Evolutionary conservation across 2,113 vertebrate genomes (phyloP).

Genomic region (Pygoscelis adeliae): DNA sequence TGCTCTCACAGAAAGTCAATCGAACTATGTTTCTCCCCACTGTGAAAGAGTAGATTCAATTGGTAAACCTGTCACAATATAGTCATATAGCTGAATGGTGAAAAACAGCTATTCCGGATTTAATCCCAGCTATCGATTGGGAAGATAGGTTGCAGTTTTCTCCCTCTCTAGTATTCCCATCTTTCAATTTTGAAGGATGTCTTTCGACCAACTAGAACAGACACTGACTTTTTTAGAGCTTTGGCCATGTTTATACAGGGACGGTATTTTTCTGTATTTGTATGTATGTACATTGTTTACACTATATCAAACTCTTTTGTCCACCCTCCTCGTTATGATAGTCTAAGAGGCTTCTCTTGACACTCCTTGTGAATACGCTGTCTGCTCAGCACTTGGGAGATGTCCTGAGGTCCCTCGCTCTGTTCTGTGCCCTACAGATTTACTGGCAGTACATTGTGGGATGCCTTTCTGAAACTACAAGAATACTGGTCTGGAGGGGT

Average conservation of each 20-base stretch:
- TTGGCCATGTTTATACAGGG: neutral
- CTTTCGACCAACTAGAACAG: neutral
- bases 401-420: neutral
- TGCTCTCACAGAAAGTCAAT: neutral
- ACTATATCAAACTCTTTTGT: neutral
- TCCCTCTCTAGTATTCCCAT: neutral
- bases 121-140: neutral
- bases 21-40: neutral
- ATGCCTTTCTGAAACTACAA: neutral
- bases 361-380: neutral
- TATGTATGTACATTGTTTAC: neutral
- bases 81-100: neutral
- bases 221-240: neutral
- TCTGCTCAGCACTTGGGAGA: neutral
- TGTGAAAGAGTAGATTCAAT: neutral
- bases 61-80: neutral
- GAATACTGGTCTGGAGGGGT: neutral
- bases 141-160: neutral
- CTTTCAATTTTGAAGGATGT: neutral
- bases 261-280: neutral
- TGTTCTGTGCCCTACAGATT: neutral
- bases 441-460: neutral
- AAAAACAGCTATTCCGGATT: neutral
- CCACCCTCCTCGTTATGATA: neutral
- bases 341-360: neutral